Evolutionary conservation across 2,113 vertebrate species (phyloP).

Genomic region (Istiophorus platypterus): DNA sequence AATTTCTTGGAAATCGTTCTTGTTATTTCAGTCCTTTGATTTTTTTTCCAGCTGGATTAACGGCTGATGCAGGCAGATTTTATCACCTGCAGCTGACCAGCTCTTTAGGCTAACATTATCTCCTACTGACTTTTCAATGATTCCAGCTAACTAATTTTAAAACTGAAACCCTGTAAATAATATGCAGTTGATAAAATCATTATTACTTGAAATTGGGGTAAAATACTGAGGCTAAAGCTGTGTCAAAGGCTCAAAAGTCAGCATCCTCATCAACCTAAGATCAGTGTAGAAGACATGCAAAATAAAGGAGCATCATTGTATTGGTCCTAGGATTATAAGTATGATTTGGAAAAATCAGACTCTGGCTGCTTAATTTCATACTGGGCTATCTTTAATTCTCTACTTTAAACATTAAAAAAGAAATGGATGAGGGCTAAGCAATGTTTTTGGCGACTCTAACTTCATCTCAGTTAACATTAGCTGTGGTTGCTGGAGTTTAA

Average conservation of each 20-base stretch:
- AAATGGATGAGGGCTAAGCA: background rate
- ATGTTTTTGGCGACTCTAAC: background rate
- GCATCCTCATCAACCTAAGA: background rate
- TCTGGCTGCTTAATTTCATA: background rate
- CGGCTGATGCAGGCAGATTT: background rate
- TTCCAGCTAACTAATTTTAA: constrained; percentile 5
- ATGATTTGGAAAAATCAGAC: background rate
- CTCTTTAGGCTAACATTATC: background rate
- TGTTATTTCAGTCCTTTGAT: background rate
- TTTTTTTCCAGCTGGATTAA: background rate
- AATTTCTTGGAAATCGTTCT: background rate
- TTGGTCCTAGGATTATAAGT: background rate
- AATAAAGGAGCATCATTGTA: background rate
- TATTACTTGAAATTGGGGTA: background rate
- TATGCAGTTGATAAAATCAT: background rate
- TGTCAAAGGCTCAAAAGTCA: background rate
- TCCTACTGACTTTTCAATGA: background rate
- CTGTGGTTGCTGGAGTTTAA: no score
- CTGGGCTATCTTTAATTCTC: background rate
- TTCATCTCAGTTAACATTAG: no score
- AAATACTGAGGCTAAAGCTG: background rate
- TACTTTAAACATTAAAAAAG: constrained; percentile 2
- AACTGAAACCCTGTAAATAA: background rate
- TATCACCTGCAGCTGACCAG: background rate
- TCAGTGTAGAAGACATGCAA: background rate